Conservation (phyloP, 2,888 invertebrate genomes). For the Rhimphoctona megacephalus region DNA sequence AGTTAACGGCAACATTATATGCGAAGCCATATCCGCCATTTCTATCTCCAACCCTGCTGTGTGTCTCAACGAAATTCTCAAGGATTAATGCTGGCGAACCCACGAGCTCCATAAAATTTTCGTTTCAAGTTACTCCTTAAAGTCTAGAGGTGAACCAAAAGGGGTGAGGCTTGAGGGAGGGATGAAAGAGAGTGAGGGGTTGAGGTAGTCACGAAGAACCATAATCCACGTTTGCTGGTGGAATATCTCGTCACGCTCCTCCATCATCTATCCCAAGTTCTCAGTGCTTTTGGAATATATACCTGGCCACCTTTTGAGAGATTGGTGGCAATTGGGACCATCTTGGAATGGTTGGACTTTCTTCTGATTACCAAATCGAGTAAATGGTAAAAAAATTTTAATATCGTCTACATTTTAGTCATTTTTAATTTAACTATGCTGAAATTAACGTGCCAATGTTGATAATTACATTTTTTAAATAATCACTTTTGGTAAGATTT, state of each 20-base stretch:
- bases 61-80: slow-evolving; percentile 8
- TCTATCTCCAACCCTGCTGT: not conserved
- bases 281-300: not conserved
- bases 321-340: slow-evolving; percentile 5
- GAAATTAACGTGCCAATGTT: too few relatives aligned
- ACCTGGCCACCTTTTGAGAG: not conserved
- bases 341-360: not conserved
- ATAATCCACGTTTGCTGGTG: not conserved
- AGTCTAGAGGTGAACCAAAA: not conserved
- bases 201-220: slow-evolving; percentile 6
- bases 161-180: not conserved
- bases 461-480: too few relatives aligned
- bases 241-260: slow-evolving; percentile 48
- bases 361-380: not conserved
- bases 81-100: slow-evolving; percentile 8
- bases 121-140: slow-evolving; percentile 28
- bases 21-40: slow-evolving; percentile 30
- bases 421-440: too few relatives aligned
- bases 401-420: too few relatives aligned
- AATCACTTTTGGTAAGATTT: too few relatives aligned
- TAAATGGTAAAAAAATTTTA: not conserved
- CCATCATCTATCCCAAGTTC: slow-evolving; percentile 17
- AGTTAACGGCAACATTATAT: slow-evolving; percentile 53
- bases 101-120: slow-evolving; percentile 52
- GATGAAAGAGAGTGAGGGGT: not conserved